Conservation (phyloP, 2,113 vertebrate species). For the Carlito syrichta region DNA sequence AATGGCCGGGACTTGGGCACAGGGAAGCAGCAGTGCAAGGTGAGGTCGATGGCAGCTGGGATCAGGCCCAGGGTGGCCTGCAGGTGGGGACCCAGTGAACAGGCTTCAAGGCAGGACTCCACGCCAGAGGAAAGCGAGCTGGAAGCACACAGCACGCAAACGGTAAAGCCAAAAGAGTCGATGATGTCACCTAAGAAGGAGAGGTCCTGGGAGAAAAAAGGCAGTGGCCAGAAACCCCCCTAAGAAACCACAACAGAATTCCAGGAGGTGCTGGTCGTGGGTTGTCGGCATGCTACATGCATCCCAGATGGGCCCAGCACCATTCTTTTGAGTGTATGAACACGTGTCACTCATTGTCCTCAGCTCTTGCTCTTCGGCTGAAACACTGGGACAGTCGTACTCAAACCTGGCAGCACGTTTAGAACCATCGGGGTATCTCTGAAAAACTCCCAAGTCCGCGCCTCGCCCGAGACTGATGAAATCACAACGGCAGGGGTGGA, state of each 20-base stretch:
- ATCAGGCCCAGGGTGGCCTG: too few relatives aligned
- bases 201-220: not conserved
- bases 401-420: not conserved
- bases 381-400: not conserved
- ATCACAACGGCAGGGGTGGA: not conserved
- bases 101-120: not conserved
- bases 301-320: not conserved
- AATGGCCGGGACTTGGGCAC: not conserved
- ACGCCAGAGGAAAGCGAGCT: not conserved
- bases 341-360: not conserved
- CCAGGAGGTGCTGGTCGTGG: not conserved
- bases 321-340: not conserved
- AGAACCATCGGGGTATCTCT: not conserved
- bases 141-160: rapidly evolving
- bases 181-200: not conserved
- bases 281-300: rapidly evolving
- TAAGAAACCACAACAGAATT: not conserved
- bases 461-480: not conserved
- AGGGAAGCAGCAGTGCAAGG: too few relatives aligned
- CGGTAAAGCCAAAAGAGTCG: not conserved
- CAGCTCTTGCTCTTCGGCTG: not conserved
- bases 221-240: not conserved
- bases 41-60: rapidly evolving
- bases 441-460: not conserved
- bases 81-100: too few relatives aligned